Evolutionary conservation across 2,888 invertebrate species (phyloP), one percentile per base, ranked within the genome.

Genomic region (Pandemis heparana): DNA sequence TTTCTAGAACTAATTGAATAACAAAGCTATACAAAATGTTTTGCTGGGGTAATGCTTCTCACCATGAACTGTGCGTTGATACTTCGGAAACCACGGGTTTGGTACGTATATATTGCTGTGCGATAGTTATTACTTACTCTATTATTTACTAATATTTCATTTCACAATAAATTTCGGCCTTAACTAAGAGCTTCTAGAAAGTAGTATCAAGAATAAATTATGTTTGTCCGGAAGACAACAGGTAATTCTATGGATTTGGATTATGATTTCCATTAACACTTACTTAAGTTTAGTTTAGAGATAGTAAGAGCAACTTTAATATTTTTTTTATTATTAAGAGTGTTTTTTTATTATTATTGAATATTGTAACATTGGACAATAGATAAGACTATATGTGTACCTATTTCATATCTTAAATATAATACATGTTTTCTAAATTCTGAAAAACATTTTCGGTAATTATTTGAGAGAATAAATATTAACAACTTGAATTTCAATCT

Each of bases 21-120:
- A 76, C 79, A 76, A 75, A 79, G 69, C 77, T 79, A 74, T 75
- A 78, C 75, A 78, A 90, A 87, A 94, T 94, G 94, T 94, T 92
- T 91, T 94, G 94, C 86, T 94, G 94, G 94, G 94, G 94, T 79
- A 94, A 94, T 87, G 87, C 92, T 79, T 94, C 94, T 85, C 89
- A 94, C 85, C 92, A 92, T 81, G 94, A 94, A 87, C 84, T 94
- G 76, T 93, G 89, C 81, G 82, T 94, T 75, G 94, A 94, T 82
- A 87, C 87, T 56, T 78, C 90, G 64, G 89, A 89, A 64, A 84
- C 79, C 76, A 79, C 85, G 77, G 92, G 92, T 84, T 85, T 94
- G 89, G 94, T 94, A 85, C 89, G 89, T 81, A 8, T 2, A 6
- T 14, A 41, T 43, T 53, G 16, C 5, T 23, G 3, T 56, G 18